Evolutionary conservation across 1,140 invertebrate species (phyloP).

Genomic region (Aphaenogaster floridana): DNA sequence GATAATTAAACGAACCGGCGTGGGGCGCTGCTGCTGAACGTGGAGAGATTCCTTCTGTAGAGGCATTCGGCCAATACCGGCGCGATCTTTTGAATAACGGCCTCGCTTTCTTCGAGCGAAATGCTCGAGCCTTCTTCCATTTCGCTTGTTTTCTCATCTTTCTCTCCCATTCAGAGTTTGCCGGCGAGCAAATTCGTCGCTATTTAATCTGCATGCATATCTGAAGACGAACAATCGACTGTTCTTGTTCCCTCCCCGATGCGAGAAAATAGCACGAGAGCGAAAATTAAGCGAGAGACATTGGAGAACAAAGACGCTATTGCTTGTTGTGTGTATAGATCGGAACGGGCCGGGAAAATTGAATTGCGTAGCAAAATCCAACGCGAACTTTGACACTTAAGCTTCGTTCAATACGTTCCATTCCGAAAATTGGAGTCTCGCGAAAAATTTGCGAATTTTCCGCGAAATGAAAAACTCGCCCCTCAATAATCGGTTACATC

Average conservation of each 20-base stretch:
- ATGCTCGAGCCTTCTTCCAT: conserved; percentile 38
- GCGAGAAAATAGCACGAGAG: neutral
- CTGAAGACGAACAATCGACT: conserved; percentile 5
- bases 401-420: neutral
- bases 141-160: neutral
- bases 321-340: neutral
- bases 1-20: conserved; percentile 60
- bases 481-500: neutral
- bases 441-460: neutral
- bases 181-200: neutral
- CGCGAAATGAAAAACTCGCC: neutral
- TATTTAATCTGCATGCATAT: conserved; percentile 16
- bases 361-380: neutral
- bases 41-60: conserved; percentile 2
- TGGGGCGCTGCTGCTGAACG: neutral
- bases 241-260: neutral
- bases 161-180: neutral
- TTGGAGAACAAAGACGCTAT: neutral
- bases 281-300: conserved; percentile 22
- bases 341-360: neutral
- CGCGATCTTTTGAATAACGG: neutral
- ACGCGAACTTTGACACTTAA: neutral
- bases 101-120: neutral
- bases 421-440: neutral
- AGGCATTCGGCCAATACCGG: conserved; percentile 45